Evolutionary conservation across 2,113 vertebrate genomes (phyloP).

Genomic region (Clarias macrocephalus): DNA sequence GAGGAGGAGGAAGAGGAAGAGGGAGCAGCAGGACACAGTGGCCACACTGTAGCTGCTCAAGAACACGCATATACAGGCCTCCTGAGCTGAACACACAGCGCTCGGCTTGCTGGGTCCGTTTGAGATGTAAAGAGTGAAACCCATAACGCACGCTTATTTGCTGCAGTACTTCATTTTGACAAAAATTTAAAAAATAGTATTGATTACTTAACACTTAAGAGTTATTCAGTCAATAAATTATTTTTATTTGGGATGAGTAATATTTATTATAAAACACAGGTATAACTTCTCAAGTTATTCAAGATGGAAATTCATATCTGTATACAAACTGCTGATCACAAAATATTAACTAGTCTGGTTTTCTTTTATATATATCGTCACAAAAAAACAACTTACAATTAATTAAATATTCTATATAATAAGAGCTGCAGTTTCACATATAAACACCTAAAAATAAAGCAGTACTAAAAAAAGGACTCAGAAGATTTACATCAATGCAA

Average conservation of each 20-base stretch:
- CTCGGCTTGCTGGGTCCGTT: neutral
- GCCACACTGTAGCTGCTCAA: conserved; percentile 15
- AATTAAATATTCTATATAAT: neutral
- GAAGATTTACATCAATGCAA: neutral
- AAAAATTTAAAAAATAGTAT: neutral
- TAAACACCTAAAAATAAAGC: neutral
- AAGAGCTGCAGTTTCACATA: neutral
- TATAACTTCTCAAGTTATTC: neutral
- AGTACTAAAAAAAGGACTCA: neutral
- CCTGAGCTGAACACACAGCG: neutral
- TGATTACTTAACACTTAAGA: neutral
- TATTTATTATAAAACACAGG: neutral
- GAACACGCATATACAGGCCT: neutral
- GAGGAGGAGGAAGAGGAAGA: conserved; percentile 24
- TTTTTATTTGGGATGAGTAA: conserved; percentile 21
- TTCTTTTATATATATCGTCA: neutral
- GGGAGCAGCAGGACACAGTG: conserved; percentile 32
- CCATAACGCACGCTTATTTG: neutral
- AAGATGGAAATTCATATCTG: conserved; percentile 13
- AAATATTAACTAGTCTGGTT: conserved; percentile 12
- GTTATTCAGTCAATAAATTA: neutral
- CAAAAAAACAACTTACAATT: neutral
- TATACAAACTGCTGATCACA: conserved; percentile 31
- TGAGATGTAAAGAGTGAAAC: neutral
- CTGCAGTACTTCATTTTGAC: neutral